Evolutionary conservation across 2,797 vertebrate genomes (phyloP).

Genomic region (Pantherophis alleghaniensis): DNA sequence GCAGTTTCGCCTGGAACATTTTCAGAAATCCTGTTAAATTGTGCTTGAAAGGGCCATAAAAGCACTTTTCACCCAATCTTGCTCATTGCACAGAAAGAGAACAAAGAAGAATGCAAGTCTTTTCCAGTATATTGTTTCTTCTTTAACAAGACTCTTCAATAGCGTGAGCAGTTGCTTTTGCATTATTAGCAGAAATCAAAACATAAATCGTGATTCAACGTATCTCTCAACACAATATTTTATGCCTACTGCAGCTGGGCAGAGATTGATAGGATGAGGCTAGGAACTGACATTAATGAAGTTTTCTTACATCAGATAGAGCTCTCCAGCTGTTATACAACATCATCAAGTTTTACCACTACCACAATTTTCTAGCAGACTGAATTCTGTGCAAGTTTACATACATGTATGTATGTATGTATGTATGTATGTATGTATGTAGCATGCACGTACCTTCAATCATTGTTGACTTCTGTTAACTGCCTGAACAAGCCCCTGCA

Average conservation of each 20-base stretch:
- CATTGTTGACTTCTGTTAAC: background rate
- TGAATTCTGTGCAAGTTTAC: background rate
- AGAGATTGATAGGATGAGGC: background rate
- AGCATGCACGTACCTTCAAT: background rate
- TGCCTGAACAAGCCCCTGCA: background rate
- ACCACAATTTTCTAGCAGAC: background rate
- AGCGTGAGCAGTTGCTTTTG: background rate
- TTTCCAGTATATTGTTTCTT: background rate
- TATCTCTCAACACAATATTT: background rate
- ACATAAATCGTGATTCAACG: background rate
- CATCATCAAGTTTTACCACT: no score
- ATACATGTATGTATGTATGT: background rate
- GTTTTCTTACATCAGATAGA: background rate
- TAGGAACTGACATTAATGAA: background rate
- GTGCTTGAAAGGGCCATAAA: background rate
- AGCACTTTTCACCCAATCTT: background rate
- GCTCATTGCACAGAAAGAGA: background rate
- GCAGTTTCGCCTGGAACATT: background rate
- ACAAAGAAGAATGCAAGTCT: background rate
- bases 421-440: background rate
- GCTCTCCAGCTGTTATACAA: background rate
- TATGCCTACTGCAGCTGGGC: background rate
- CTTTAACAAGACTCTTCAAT: background rate
- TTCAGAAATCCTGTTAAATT: background rate
- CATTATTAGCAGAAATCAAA: background rate